These are phyloP conservation scores for Hoplodrina ambigua DNA, from an alignment of 2,888 invertebrate genomes.

Conservation along the genomic window DNA sequence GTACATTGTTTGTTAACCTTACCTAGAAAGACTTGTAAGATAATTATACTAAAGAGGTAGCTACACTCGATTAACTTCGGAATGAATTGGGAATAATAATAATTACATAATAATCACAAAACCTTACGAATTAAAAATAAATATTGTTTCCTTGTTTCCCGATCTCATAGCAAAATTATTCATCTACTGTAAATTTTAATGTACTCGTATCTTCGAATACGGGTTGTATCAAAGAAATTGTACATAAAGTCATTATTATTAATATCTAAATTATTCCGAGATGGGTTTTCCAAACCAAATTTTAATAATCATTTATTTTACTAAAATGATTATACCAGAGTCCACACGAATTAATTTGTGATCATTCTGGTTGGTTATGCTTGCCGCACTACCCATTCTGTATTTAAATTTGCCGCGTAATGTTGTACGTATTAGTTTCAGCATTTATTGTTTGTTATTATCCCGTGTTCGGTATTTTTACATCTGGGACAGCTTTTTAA, in stretches of 20 bases:
- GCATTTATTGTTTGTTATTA: slow-evolving; percentile 15
- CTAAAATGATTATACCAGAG: not conserved
- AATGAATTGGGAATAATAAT: too few relatives aligned
- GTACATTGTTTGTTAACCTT: too few relatives aligned
- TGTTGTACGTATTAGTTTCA: slow-evolving; percentile 12
- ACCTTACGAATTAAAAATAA: too few relatives aligned
- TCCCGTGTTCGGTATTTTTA: slow-evolving; percentile 6
- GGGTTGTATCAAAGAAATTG: slow-evolving; percentile 1
- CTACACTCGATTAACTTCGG: too few relatives aligned
- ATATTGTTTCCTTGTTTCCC: too few relatives aligned
- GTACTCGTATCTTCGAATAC: too few relatives aligned
- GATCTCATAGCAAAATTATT: too few relatives aligned
- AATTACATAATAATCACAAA: too few relatives aligned
- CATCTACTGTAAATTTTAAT: too few relatives aligned
- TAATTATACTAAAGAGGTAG: too few relatives aligned
- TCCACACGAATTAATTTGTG: slow-evolving; percentile 6
- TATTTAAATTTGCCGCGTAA: slow-evolving; percentile 71
- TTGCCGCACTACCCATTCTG: slow-evolving; percentile 24
- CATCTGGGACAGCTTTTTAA: not conserved
- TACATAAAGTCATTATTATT: not conserved
- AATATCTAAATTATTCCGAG: not conserved
- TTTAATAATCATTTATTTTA: not conserved
- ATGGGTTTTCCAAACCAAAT: slow-evolving; percentile 1
- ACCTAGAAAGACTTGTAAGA: too few relatives aligned
- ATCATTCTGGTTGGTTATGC: not conserved